phyloP scores from a whole-genome alignment of 2,888 invertebrate species.

The Cantharis lateralis region DNA sequence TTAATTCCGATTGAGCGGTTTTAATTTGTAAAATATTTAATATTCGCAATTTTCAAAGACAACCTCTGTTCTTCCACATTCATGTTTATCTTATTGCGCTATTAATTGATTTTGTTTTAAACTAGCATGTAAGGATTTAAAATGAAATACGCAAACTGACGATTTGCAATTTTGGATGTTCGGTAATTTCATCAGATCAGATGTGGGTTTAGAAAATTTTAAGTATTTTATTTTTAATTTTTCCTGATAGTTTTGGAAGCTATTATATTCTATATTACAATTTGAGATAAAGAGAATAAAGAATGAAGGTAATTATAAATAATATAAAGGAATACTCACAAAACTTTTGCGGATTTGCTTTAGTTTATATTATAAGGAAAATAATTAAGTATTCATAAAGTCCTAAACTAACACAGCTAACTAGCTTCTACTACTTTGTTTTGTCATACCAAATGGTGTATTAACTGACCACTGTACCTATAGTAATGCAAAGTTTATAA shows the following conservation, averaged over 20 bases:
- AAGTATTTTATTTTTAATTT: neutral
- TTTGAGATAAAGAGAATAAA: neutral
- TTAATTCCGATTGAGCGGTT: neutral
- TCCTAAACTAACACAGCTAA: conserved; percentile 37
- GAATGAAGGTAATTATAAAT: neutral
- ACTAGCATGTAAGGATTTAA: neutral
- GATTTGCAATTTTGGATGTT: neutral
- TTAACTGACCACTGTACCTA: conserved; percentile 51
- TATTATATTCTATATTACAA: neutral
- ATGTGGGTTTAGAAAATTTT: neutral
- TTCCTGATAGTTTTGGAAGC: neutral
- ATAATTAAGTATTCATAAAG: conserved; percentile 45
- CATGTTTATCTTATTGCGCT: neutral
- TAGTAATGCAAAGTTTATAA: conserved; percentile 48
- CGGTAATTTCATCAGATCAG: neutral
- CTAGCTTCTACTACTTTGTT: conserved; percentile 35
- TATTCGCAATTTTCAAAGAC: neutral
- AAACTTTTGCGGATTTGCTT: conserved; percentile 7
- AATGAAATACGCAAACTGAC: neutral
- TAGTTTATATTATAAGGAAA: conserved; percentile 36
- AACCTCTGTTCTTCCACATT: neutral
- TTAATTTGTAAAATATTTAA: neutral
- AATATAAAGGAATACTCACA: conserved; percentile 5
- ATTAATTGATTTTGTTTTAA: neutral
- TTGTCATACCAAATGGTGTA: conserved; percentile 46